Evolutionary conservation across 1,140 invertebrate species (phyloP), one percentile per base, ranked within the genome.

Genomic region (Eueides isabella): DNA sequence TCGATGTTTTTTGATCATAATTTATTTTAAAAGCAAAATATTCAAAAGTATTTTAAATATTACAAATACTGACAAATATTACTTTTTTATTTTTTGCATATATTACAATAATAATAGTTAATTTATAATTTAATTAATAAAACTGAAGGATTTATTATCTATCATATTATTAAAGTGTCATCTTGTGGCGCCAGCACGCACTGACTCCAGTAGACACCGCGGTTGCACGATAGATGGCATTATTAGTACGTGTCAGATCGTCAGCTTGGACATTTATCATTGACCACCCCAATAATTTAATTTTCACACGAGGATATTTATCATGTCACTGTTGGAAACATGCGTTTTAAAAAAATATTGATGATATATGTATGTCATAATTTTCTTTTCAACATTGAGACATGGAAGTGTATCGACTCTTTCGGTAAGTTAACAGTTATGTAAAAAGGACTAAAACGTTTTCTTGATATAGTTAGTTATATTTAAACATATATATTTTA

Each of bases 241-340:
- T 79, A 92, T 90, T 91, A 89, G 87, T 91, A 75, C 63, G 14
- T 72, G 89, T 89, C 90, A 85, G 77, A 76, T 83, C 78, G 87
- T 87, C 86, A 89, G 85, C 86, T 89, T 89, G 85, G 82, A 80
- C 82, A 86, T 90, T 89, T 88, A 77, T 90, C 85, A 87, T 77
- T 77, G 66, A 83, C 81, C 87, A 80, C 84, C 83, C 76, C 85
- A 81, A 92, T 85, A 82, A 90, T 89, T 92, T 87, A 85, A 88
- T 87, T 86, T 89, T 87, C 82, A 87, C 80, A 78, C 67, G 61
- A 74, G 72, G 67, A 70, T 80, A 82, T 81, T 85, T 78, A 85
- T 86, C 74, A 80, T 67, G 76, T 83, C 74, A 72, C 11, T 31
- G 23, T 29, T 70, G 55, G 61, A 12, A 70, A 62, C 61, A 63